Percentiles rank a stretch among this genome's conserved stretches.
These are phyloP conservation scores for Neoarius graeffei DNA, from an alignment of 2,113 vertebrate genomes.

Conservation along the genomic window DNA sequence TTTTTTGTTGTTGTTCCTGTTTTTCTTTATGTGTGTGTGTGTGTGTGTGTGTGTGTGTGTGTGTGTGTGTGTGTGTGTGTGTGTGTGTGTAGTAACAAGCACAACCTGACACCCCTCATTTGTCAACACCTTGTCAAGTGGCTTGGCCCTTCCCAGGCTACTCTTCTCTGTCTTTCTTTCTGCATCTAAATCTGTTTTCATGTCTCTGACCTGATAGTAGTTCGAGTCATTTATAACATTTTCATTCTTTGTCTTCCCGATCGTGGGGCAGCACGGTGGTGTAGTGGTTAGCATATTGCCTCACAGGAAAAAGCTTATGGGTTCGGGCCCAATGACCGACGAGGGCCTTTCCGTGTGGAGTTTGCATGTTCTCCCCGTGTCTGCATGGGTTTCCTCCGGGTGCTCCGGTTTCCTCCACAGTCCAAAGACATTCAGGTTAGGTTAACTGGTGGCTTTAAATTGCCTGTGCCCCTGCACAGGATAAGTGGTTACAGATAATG, in stretches of 20 bases:
- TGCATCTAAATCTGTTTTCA: neutral
- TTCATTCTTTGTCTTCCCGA: neutral
- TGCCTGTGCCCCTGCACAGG: too few species aligned
- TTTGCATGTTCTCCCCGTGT: too few species aligned
- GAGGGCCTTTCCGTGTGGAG: too few species aligned
- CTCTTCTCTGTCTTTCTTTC: neutral
- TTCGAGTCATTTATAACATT: neutral
- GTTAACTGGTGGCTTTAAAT: too few species aligned
- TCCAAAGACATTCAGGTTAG: too few species aligned
- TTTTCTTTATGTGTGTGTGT: constrained; percentile 18
- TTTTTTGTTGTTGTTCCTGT: neutral
- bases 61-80: constrained; percentile 23
- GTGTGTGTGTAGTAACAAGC: constrained; percentile 19
- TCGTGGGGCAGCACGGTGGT: too few species aligned
- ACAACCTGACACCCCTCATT: constrained; percentile 32
- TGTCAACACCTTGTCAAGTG: constrained; percentile 23
- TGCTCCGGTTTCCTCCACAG: too few species aligned
- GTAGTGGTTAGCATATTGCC: too few species aligned
- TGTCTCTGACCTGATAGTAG: neutral
- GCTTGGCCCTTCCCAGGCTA: constrained; percentile 3
- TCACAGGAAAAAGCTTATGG: too few species aligned
- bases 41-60: neutral
- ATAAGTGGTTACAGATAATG: too few species aligned
- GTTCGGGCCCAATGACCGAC: too few species aligned
- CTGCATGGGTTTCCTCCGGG: too few species aligned